Percentiles rank a stretch among this genome's conserved stretches.
phyloP scores from a whole-genome alignment of 37 sponge, comb jelly and placozoan genomes.

The Lycopodina hypogea region DNA sequence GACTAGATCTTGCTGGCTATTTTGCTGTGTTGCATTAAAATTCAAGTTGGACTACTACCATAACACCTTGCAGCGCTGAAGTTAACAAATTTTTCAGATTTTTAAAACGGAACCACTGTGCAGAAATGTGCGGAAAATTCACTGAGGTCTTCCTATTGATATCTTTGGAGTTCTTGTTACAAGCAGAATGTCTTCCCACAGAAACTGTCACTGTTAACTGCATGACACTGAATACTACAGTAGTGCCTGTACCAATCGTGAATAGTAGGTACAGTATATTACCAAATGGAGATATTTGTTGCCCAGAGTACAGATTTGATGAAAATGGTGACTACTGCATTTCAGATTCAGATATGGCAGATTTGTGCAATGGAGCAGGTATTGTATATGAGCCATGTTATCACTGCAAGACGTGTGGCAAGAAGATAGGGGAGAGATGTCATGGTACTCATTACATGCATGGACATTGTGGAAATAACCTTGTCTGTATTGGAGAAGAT shows the following conservation, averaged over 20 bases:
- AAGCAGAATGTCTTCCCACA: too few relatives aligned
- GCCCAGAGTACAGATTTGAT: neutral
- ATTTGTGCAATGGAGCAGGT: neutral
- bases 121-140: too few relatives aligned
- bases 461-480: neutral
- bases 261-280: neutral
- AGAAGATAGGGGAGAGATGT: neutral
- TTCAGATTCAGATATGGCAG: neutral
- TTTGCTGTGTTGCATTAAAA: too few relatives aligned
- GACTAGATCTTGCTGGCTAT: too few relatives aligned
- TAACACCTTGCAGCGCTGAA: too few relatives aligned
- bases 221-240: neutral
- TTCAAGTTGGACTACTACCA: too few relatives aligned
- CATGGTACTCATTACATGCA: neutral
- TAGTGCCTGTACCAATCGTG: neutral
- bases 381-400: neutral
- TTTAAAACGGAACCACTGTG: too few relatives aligned
- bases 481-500: neutral
- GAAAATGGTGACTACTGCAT: neutral
- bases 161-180: too few relatives aligned
- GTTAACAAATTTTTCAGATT: too few relatives aligned
- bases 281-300: neutral
- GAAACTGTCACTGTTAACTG: conserved; percentile 1
- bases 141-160: too few relatives aligned
- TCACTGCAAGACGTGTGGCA: neutral